Percentiles rank a stretch among this genome's conserved stretches.
phyloP scores from a whole-genome alignment of 2,797 vertebrate species.

The Sitta carolinensis region DNA sequence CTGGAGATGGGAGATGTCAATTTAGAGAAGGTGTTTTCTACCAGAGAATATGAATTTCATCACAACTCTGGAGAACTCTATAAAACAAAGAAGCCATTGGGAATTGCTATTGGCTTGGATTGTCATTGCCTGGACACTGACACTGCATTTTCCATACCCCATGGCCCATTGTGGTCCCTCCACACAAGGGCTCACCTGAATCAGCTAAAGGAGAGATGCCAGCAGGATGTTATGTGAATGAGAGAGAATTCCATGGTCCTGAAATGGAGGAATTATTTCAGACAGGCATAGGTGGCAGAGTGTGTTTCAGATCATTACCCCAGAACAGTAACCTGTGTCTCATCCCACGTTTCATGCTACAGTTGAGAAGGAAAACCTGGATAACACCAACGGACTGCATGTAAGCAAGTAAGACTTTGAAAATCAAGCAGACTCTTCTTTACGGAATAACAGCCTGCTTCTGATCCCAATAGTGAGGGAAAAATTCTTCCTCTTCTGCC shows the following conservation, averaged over 20 bases:
- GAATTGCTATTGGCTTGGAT: no score
- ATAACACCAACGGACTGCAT: not conserved
- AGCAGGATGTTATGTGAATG: not conserved
- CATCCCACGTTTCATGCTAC: not conserved
- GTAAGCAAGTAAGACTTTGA: not conserved
- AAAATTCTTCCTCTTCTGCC: fast-evolving
- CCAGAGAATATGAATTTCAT: not conserved
- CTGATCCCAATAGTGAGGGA: fast-evolving
- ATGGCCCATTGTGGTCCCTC: not conserved
- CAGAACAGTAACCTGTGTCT: not conserved
- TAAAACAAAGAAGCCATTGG: not conserved
- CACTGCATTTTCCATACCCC: not conserved
- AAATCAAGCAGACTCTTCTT: not conserved
- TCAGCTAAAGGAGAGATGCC: not conserved
- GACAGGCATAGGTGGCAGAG: not conserved
- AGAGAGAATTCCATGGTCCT: not conserved
- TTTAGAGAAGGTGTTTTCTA: not conserved
- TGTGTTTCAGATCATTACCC: not conserved
- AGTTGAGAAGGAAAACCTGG: not conserved
- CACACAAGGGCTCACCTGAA: not conserved
- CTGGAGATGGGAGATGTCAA: not conserved
- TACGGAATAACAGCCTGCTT: not conserved
- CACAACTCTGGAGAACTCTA: not conserved
- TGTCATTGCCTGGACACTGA: not conserved
- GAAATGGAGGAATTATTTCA: not conserved